phyloP scores from a whole-genome alignment of 2,113 vertebrate species.

The Nerophis lumbriciformis region DNA sequence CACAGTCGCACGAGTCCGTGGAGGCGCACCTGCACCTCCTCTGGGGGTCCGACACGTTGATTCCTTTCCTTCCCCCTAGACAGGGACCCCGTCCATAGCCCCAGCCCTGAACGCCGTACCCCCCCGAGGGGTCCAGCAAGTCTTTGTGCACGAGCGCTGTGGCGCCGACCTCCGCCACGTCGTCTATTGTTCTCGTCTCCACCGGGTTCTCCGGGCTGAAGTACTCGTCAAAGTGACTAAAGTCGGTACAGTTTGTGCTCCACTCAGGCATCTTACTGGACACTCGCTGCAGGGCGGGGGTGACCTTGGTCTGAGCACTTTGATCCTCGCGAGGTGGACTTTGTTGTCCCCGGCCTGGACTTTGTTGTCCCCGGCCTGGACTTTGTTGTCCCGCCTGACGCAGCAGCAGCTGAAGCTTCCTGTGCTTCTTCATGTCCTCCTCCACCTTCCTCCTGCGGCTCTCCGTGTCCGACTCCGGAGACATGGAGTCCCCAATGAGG shows the following conservation, averaged over 20 bases:
- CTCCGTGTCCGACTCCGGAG: constrained; percentile 94
- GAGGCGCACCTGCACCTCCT: constrained; percentile 55
- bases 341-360: constrained; percentile 32
- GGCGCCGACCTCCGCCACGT: constrained; percentile 59
- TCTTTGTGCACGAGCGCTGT: constrained; percentile 29
- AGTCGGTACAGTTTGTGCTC: constrained; percentile 75
- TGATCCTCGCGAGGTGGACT: constrained; percentile 77
- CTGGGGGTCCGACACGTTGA: constrained; percentile 12
- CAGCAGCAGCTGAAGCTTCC: constrained; percentile 48
- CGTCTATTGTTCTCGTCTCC: constrained; percentile 83
- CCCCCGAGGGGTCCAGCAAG: constrained; percentile 28
- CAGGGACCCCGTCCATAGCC: constrained; percentile 4
- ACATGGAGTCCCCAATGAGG: constrained; percentile 96
- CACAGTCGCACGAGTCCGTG: constrained; percentile 59
- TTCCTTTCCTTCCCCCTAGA: constrained; percentile 13
- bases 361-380: constrained; percentile 34
- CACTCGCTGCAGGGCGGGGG: constrained; percentile 62
- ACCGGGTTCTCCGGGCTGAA: constrained; percentile 79
- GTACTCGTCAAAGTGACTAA: constrained; percentile 80
- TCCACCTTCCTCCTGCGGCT: constrained; percentile 77
- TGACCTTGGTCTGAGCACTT: constrained; percentile 68
- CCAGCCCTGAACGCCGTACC: constrained; percentile 1
- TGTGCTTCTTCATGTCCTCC: constrained; percentile 80
- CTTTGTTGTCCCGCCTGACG: constrained; percentile 37
- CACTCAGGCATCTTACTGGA: constrained; percentile 73